phyloP scores from a whole-genome alignment of 2,797 vertebrate species.

The Natrix natrix region DNA sequence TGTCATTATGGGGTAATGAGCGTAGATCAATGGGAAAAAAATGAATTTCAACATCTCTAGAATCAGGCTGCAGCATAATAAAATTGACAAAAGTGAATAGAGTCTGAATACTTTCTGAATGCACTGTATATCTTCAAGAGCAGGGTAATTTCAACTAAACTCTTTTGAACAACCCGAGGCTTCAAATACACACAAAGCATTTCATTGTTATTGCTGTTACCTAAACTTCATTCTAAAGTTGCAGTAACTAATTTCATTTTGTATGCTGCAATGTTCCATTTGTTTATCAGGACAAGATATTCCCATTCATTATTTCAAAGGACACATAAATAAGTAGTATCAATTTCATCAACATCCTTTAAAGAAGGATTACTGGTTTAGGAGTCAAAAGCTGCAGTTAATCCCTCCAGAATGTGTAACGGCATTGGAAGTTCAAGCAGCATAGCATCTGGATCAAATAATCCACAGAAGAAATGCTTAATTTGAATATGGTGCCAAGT shows the following conservation, averaged over 20 bases:
- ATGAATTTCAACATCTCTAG: not conserved
- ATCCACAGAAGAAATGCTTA: not conserved
- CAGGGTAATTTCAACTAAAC: not conserved
- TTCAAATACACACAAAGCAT: not conserved
- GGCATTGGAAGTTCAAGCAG: not conserved
- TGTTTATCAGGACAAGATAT: not conserved
- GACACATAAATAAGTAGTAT: slow-evolving; percentile 39
- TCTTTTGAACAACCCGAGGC: too few species aligned
- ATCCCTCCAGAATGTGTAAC: not conserved
- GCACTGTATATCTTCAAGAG: not conserved
- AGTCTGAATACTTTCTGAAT: not conserved
- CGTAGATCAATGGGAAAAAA: not conserved
- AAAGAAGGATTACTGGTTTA: not conserved
- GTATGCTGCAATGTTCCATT: not conserved
- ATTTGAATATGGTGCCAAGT: not conserved
- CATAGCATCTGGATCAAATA: not conserved
- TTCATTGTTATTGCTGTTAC: not conserved
- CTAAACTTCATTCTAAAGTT: not conserved
- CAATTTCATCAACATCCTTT: not conserved
- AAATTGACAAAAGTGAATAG: not conserved
- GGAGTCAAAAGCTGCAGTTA: not conserved
- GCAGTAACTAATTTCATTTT: not conserved
- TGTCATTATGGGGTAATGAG: not conserved
- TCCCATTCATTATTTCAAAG: not conserved
- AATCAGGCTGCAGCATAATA: not conserved